Evolutionary conservation across 1,140 invertebrate species (phyloP).

Genomic region (Drosophila bifasciata): DNA sequence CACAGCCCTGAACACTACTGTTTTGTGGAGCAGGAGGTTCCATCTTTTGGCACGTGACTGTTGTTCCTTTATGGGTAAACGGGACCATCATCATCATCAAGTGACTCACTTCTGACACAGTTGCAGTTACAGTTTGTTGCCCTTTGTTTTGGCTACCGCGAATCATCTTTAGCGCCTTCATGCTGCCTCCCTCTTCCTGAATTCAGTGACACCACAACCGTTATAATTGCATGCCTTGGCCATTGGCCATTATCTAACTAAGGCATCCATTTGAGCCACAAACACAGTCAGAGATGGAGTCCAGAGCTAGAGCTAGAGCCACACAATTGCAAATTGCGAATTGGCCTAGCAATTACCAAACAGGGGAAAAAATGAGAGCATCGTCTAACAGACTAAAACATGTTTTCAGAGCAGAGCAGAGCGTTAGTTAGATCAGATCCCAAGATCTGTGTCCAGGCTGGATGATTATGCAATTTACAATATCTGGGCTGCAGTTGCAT

Average conservation of each 20-base stretch:
- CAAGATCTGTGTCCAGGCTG: conserved; percentile 31
- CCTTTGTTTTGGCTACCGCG: conserved; percentile 41
- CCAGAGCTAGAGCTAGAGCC: conserved; percentile 24
- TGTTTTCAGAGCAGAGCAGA: conserved; percentile 30
- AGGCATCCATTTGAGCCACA: conserved; percentile 68
- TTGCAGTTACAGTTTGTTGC: conserved; percentile 47
- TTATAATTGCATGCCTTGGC: conserved; percentile 76
- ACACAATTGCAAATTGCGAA: conserved; percentile 76
- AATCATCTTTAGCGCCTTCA: conserved; percentile 30
- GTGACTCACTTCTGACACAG: conserved; percentile 48
- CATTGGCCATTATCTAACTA: conserved; percentile 75
- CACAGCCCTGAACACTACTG: too few relatives aligned
- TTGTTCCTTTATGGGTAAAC: conserved; percentile 13
- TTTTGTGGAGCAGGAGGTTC: too few relatives aligned
- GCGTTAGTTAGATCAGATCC: conserved; percentile 20
- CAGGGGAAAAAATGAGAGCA: conserved; percentile 57
- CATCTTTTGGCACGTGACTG: conserved; percentile 29
- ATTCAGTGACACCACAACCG: conserved; percentile 59
- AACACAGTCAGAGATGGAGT: background rate
- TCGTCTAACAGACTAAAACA: conserved; percentile 41
- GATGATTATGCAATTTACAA: conserved; percentile 75
- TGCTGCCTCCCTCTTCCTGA: background rate
- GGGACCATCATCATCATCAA: conserved; percentile 13
- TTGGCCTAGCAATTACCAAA: conserved; percentile 62
- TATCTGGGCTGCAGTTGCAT: conserved; percentile 36